phyloP scores from a whole-genome alignment of 2,113 vertebrate species.

The Lepus americanus region DNA sequence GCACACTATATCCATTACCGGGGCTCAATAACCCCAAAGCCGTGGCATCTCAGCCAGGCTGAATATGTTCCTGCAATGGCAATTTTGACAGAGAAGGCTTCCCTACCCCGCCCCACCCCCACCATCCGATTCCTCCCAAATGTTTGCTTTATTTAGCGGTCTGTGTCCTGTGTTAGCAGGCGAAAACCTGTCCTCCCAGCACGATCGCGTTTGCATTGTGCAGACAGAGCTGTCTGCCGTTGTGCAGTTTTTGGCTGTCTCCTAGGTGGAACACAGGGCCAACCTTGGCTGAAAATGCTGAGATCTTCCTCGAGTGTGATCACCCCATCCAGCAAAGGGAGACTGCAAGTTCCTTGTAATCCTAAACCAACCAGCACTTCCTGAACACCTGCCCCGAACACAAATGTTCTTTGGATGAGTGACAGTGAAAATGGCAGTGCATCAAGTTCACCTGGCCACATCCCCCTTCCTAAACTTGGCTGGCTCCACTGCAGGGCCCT shows the following conservation, averaged over 20 bases:
- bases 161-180: slow-evolving; percentile 5
- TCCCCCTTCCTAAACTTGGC: background rate
- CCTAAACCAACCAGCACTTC: background rate
- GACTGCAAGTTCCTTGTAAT: background rate
- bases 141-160: slow-evolving; percentile 67
- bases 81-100: background rate
- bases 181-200: slow-evolving; percentile 44
- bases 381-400: background rate
- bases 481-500: background rate
- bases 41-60: background rate
- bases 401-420: slow-evolving; percentile 19
- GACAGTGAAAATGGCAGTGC: background rate
- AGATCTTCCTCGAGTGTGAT: slow-evolving; percentile 26
- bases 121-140: background rate
- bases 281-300: background rate
- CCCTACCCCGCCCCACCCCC: background rate
- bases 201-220: slow-evolving; percentile 29
- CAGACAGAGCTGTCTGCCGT: slow-evolving; percentile 38
- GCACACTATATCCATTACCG: slow-evolving; percentile 28
- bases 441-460: background rate
- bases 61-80: slow-evolving; percentile 47
- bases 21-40: slow-evolving; percentile 9
- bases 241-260: background rate
- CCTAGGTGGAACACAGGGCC: background rate
- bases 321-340: background rate